phyloP scores from a whole-genome alignment of 2,888 invertebrate species.

The Scaptomyza tumidula region DNA sequence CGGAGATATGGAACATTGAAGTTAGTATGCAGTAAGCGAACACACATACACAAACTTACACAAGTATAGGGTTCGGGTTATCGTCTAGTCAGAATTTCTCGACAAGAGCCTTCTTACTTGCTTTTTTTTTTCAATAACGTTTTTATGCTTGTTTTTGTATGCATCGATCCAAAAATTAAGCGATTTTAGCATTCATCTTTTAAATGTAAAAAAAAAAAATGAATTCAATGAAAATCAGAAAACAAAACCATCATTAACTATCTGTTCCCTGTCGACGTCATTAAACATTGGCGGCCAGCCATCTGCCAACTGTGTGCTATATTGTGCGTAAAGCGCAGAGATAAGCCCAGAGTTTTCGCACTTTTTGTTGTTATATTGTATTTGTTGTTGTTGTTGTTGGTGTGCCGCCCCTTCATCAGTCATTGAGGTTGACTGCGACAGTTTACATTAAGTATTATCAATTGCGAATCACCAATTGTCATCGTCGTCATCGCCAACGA shows the following conservation, averaged over 20 bases:
- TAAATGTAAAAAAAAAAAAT: constrained; percentile 4
- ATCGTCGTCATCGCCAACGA: constrained; percentile 40
- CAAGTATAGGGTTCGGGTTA: no score
- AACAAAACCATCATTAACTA: constrained; percentile 42
- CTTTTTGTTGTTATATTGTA: constrained; percentile 15
- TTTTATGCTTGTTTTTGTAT: neutral
- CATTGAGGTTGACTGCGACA: constrained; percentile 54
- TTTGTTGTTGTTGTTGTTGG: constrained; percentile 3
- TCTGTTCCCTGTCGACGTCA: constrained; percentile 32
- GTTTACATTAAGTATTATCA: constrained; percentile 64
- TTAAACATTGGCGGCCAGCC: constrained; percentile 43
- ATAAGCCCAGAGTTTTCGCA: constrained; percentile 55
- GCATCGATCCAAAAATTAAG: neutral
- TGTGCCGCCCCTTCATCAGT: constrained; percentile 40
- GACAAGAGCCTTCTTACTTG: no score
- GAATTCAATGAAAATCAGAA: neutral
- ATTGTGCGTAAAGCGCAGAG: constrained; percentile 73
- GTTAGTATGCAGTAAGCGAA: no score
- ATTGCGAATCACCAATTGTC: constrained; percentile 59
- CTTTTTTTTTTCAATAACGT: neutral
- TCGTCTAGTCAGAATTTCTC: no score
- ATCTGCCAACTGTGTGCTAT: constrained; percentile 44
- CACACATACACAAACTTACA: no score
- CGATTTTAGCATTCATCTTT: constrained; percentile 17
- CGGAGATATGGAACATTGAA: no score